These are phyloP conservation scores for Ridgeia piscesae DNA, from an alignment of 1,140 invertebrate species.

Conservation along the genomic window DNA sequence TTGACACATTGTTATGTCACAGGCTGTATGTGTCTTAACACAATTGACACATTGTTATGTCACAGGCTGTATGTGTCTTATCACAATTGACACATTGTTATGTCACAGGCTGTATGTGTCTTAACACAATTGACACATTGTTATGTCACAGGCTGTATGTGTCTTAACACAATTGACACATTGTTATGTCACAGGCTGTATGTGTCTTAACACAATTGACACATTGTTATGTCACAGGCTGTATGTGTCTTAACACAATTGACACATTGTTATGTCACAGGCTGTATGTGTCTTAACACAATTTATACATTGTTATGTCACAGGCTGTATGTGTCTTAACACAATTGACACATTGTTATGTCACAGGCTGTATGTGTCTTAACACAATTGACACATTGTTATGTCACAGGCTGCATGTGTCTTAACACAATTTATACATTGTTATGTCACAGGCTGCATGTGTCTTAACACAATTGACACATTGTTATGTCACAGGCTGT, in stretches of 20 bases:
- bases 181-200: not conserved
- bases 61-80: not conserved
- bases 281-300: not conserved
- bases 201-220: not conserved
- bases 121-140: not conserved
- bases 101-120: not conserved
- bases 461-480: not conserved
- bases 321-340: not conserved
- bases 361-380: not conserved
- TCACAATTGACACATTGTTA: not conserved
- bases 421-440: not conserved
- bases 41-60: not conserved
- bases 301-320: not conserved
- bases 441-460: not conserved
- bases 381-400: not conserved
- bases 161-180: not conserved
- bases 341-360: not conserved
- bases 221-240: not conserved
- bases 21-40: not conserved
- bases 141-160: not conserved
- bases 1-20: not conserved
- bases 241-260: not conserved
- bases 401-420: not conserved
- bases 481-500: not conserved
- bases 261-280: not conserved